Percentiles rank a stretch among this genome's conserved stretches.
Conservation (phyloP, 2,113 vertebrate species). For the Daubentonia madagascariensis region DNA sequence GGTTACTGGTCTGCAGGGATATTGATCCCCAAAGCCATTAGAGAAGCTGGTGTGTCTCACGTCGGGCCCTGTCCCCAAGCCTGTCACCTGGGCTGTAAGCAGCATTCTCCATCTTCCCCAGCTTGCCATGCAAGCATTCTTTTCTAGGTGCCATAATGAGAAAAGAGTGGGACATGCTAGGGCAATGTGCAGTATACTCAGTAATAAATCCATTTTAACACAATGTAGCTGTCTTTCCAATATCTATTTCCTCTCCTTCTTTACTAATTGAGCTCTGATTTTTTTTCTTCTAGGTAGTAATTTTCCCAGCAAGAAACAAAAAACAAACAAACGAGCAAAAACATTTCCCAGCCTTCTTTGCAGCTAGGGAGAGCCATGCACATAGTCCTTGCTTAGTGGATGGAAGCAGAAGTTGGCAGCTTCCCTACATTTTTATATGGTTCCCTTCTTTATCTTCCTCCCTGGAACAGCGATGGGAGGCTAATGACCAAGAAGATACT, state of each 20-base stretch:
- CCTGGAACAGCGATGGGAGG: background rate
- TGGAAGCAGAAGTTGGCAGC: background rate
- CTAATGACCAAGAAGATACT: background rate
- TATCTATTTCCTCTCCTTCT: background rate
- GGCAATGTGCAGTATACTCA: background rate
- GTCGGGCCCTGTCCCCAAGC: fast-evolving
- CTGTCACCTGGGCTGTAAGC: background rate
- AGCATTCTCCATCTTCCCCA: background rate
- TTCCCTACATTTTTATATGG: background rate
- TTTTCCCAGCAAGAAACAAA: background rate
- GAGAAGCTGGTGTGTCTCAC: background rate
- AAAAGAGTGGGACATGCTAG: background rate
- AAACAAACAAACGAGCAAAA: background rate
- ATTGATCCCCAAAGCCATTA: background rate
- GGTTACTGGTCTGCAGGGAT: background rate
- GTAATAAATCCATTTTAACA: background rate
- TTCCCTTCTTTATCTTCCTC: background rate
- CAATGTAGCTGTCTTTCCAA: background rate
- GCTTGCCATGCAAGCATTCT: background rate
- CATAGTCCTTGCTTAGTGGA: background rate
- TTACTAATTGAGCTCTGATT: background rate
- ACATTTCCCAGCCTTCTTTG: background rate
- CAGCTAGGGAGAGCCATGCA: background rate
- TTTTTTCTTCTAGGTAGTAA: background rate
- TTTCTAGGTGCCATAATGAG: background rate